These are phyloP conservation scores for Drosophila trichaetosa DNA, from an alignment of 2,888 invertebrate species.

Conservation along the genomic window DNA sequence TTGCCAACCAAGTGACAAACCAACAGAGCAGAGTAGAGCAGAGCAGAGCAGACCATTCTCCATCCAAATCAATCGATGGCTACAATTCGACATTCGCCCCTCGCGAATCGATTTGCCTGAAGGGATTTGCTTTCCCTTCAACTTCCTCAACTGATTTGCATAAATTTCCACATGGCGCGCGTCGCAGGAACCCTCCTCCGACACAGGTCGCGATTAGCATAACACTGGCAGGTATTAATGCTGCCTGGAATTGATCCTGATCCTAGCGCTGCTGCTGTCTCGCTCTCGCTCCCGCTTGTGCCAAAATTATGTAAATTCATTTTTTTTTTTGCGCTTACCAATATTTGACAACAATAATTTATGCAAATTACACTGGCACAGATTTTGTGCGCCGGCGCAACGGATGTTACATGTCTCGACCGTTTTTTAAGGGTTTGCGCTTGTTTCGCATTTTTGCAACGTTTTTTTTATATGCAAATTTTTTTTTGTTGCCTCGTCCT, in stretches of 20 bases:
- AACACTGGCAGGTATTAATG: slow-evolving; percentile 71
- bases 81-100: slow-evolving; percentile 45
- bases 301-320: slow-evolving; percentile 80
- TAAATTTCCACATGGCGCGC: slow-evolving; percentile 70
- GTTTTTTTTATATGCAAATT: slow-evolving; percentile 74
- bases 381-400: slow-evolving; percentile 52
- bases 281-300: slow-evolving; percentile 55
- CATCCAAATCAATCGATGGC: slow-evolving; percentile 64
- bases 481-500: slow-evolving; percentile 42
- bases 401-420: slow-evolving; percentile 69
- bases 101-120: slow-evolving; percentile 62
- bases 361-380: slow-evolving; percentile 72
- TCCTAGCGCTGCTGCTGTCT: slow-evolving; percentile 11
- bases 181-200: slow-evolving; percentile 70
- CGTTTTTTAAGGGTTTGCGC: slow-evolving; percentile 62
- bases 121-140: slow-evolving; percentile 46
- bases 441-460: slow-evolving; percentile 57
- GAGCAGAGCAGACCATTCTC: slow-evolving; percentile 15
- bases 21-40: slow-evolving; percentile 11
- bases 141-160: slow-evolving; percentile 65
- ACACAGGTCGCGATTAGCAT: slow-evolving; percentile 83
- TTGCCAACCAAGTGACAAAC: slow-evolving; percentile 76
- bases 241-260: slow-evolving; percentile 17
- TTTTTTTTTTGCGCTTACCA: slow-evolving; percentile 40
- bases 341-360: slow-evolving; percentile 76